Evolutionary conservation across 1,140 invertebrate species (phyloP).

Genomic region (Drosophila mayri): DNA sequence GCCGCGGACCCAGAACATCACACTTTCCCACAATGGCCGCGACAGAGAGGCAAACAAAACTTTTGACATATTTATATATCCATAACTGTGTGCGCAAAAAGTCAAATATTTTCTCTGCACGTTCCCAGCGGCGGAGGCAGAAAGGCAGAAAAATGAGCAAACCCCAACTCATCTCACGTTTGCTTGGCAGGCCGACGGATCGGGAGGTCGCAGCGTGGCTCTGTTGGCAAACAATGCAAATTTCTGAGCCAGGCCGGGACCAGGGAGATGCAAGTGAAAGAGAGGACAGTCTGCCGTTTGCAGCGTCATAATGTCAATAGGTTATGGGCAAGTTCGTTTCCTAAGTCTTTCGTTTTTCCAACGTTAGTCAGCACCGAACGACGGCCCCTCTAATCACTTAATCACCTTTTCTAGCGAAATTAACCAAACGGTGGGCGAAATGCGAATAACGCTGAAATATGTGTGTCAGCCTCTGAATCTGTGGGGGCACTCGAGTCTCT

Average conservation of each 20-base stretch:
- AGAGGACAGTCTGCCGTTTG: constrained; percentile 16
- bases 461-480: constrained; percentile 51
- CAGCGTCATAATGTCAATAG: constrained; percentile 70
- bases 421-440: constrained; percentile 44
- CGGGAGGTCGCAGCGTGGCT: constrained; percentile 44
- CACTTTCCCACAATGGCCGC: constrained; percentile 47
- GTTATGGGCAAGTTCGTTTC: constrained; percentile 73
- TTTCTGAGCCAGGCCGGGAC: constrained; percentile 32
- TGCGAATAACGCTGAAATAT: constrained; percentile 38
- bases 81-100: constrained; percentile 63
- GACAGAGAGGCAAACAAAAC: constrained; percentile 56
- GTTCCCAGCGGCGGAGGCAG: constrained; percentile 56
- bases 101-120: constrained; percentile 76
- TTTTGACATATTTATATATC: constrained; percentile 78
- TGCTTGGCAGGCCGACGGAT: constrained; percentile 56
- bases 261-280: constrained; percentile 24
- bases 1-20: constrained; percentile 34
- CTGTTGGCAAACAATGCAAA: constrained; percentile 70
- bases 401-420: constrained; percentile 56
- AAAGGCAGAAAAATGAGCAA: constrained; percentile 37
- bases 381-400: constrained; percentile 43
- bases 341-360: constrained; percentile 69
- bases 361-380: constrained; percentile 2
- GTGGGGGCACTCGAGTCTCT: constrained; percentile 38
- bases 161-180: constrained; percentile 58